Percentiles rank a stretch among this genome's conserved stretches.
Evolutionary conservation across 1,140 invertebrate species (phyloP).

Genomic region (Ostrea edulis): DNA sequence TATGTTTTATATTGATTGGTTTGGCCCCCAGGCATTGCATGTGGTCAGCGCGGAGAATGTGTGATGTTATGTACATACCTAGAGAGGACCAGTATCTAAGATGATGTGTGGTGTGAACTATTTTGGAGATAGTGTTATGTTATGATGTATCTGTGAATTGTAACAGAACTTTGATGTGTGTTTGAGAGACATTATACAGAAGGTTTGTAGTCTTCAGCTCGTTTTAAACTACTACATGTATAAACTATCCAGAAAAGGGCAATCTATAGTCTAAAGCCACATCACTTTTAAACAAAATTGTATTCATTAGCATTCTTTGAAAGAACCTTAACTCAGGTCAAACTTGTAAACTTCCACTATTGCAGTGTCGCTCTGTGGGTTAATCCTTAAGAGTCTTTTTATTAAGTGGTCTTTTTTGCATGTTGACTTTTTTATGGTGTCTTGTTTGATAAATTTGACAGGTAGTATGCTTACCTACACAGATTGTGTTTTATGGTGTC

Average conservation of each 20-base stretch:
- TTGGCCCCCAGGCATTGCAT: slow-evolving; percentile 7
- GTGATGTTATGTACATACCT: slow-evolving; percentile 4
- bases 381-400: neutral
- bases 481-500: slow-evolving; percentile 25
- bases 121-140: neutral
- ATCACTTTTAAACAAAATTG: too few relatives aligned
- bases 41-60: slow-evolving; percentile 3
- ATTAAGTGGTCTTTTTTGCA: slow-evolving; percentile 1
- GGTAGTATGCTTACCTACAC: slow-evolving; percentile 13
- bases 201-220: neutral
- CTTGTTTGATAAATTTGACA: slow-evolving; percentile 5
- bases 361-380: neutral
- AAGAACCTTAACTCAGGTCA: too few relatives aligned
- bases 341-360: neutral
- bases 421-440: slow-evolving; percentile 22
- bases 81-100: neutral
- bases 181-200: neutral
- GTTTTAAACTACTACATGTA: too few relatives aligned
- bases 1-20: slow-evolving; percentile 35
- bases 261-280: too few relatives aligned
- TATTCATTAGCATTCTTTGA: too few relatives aligned
- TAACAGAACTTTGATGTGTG: neutral
- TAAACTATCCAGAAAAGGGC: too few relatives aligned
- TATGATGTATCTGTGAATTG: neutral
- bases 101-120: neutral